Percentiles rank a stretch among this genome's conserved stretches.
Conservation (phyloP, 1,140 invertebrate genomes). For the Amphibalanus amphitrite region DNA sequence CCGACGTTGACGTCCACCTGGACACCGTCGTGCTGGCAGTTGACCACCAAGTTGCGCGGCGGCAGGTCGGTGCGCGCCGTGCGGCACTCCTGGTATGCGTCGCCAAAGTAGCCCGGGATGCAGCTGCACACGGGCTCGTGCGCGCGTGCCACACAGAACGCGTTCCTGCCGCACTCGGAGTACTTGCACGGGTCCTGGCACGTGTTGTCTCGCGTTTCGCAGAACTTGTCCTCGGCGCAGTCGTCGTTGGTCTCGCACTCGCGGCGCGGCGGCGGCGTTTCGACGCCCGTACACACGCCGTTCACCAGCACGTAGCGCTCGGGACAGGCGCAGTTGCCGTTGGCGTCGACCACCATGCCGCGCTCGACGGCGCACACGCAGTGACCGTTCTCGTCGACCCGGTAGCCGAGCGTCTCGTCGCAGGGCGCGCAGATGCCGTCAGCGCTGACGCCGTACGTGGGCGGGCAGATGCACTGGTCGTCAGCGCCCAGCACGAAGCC, state of each 20-base stretch:
- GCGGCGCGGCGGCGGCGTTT: conserved; percentile 24
- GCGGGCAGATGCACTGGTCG: conserved; percentile 54
- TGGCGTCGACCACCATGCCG: conserved; percentile 53
- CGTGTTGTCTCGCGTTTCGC: conserved; percentile 42
- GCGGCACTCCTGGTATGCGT: conserved; percentile 32
- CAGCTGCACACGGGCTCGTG: conserved; percentile 62
- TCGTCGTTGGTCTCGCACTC: conserved; percentile 54
- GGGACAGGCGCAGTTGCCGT: conserved; percentile 56
- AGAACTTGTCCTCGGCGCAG: conserved; percentile 56
- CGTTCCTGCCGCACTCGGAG: conserved; percentile 52
- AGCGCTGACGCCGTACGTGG: conserved; percentile 29
- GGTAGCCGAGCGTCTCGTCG: conserved; percentile 27
- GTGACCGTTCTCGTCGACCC: conserved; percentile 51
- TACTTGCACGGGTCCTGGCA: conserved; percentile 61
- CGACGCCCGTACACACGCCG: background rate
- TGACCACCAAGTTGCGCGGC: conserved; percentile 63
- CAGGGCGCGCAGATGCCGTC: conserved; percentile 47
- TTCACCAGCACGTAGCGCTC: conserved; percentile 43
- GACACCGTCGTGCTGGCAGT: conserved; percentile 76
- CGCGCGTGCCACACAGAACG: conserved; percentile 55
- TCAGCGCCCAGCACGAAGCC: conserved; percentile 46
- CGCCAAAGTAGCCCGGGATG: conserved; percentile 45
- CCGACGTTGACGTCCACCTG: conserved; percentile 62
- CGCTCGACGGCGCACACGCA: conserved; percentile 47
- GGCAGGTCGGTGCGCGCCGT: conserved; percentile 58